phyloP scores from a whole-genome alignment of 2,888 invertebrate genomes.

The Acanthococcus lagerstroemiae region DNA sequence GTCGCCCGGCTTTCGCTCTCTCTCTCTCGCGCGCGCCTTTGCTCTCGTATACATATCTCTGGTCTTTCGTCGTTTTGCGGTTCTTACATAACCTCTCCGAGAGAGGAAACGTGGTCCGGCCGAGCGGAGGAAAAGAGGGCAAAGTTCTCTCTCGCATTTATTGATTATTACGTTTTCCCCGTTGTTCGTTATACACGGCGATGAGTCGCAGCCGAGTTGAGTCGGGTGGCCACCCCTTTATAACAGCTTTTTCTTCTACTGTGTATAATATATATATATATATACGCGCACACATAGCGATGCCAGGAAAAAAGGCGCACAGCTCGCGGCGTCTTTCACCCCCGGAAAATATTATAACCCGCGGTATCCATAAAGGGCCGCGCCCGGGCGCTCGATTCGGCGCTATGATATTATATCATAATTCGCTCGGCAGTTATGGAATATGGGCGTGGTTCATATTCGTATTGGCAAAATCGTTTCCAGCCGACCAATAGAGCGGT shows the following conservation, averaged over 20 bases:
- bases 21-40: slow-evolving; percentile 4
- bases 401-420: slow-evolving; percentile 29
- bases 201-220: background rate
- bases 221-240: background rate
- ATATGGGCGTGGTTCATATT: slow-evolving; percentile 22
- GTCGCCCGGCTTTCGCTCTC: slow-evolving; percentile 7
- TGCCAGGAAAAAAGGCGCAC: background rate
- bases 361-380: background rate
- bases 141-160: slow-evolving; percentile 28
- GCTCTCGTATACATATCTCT: slow-evolving; percentile 9
- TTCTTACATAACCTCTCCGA: slow-evolving; percentile 25
- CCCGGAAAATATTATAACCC: background rate
- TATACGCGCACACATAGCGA: background rate
- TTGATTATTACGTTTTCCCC: slow-evolving; percentile 30
- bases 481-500: background rate
- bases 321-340: background rate
- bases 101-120: slow-evolving; percentile 11
- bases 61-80: slow-evolving; percentile 28
- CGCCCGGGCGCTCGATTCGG: background rate
- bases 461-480: slow-evolving; percentile 6
- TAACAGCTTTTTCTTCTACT: background rate
- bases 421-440: slow-evolving; percentile 12
- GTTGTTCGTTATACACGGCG: background rate
- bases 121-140: slow-evolving; percentile 22
- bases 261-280: too few relatives aligned